Base-by-base conservation (phyloP, 2,888 invertebrate species). In the Napeogenes inachia region DNA sequence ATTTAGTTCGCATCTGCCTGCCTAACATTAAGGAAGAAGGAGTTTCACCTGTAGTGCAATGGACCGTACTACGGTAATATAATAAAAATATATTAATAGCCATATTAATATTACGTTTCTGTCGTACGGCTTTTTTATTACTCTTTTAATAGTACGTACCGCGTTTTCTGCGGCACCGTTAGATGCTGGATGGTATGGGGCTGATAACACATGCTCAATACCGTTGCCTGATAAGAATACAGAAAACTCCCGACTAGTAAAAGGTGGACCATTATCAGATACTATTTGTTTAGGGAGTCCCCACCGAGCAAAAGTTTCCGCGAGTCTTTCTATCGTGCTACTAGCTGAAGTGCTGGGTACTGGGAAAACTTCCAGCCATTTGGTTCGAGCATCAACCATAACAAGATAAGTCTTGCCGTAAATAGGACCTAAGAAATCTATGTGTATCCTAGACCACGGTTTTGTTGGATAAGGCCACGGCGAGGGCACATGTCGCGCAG, bases 251-350 rank as follows among this genome's bases (percentile, higher is more conserved):
- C 30, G n/a, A 2, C 66, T 66, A 4, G 57, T 45, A 57, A 73
- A 76, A 5, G 72, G 74, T 45, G 73, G 71, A 2, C 73, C 73
- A 10, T 71, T 68, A 54, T 73, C 72, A 0, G 71, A 66, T 4
- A 71, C 69, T 6, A 74, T 32, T 50, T 73, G 69, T 21, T 58
- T 61, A 8, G 74, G 71, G 5, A 73, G 42, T 0, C 73, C 73
- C 33, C 69, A 74, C 33, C 68, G 42, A 5, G 70, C 63, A 61
- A 71, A 75, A 8, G 70, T 46, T 8, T 60, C 42, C 10, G 70
- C 45, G 4, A 74, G 62, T 13, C 54, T 12, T 30, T 62, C 54
- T 35, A 70, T 70, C 3, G 65, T 61, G 6, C 45, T 46, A 0
- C 55, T 13, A 0, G 63, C 33, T 5, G 60, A 57, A 12, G 67